These are phyloP conservation scores for Acanthosoma haemorrhoidale DNA, from an alignment of 2,888 invertebrate genomes.

Conservation along the genomic window DNA sequence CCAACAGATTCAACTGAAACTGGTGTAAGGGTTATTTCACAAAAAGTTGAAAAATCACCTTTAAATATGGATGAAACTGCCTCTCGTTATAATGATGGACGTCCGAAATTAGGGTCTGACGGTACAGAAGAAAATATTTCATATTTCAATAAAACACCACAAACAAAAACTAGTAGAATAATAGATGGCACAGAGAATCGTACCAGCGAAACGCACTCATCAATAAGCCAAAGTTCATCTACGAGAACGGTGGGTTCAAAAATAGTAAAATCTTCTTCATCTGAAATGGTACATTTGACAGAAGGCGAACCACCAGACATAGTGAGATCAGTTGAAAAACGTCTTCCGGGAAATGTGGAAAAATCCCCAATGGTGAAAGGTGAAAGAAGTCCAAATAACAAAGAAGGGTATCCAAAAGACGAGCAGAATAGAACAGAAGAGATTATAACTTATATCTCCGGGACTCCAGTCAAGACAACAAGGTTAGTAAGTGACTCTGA, in stretches of 20 bases:
- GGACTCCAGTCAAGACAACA: not conserved
- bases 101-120: not conserved
- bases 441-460: not conserved
- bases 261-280: slow-evolving; percentile 32
- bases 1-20: not conserved
- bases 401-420: not conserved
- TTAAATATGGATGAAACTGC: too few species aligned
- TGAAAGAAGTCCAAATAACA: not conserved
- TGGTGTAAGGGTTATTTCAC: not conserved
- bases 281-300: not conserved
- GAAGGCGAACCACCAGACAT: not conserved
- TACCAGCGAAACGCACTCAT: not conserved
- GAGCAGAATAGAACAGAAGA: not conserved
- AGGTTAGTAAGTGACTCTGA: not conserved
- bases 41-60: not conserved
- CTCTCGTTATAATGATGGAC: not conserved
- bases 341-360: not conserved
- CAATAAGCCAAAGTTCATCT: not conserved
- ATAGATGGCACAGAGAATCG: not conserved
- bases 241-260: slow-evolving; percentile 38
- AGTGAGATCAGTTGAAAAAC: not conserved
- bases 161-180: not conserved
- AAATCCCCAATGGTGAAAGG: not conserved
- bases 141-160: not conserved
- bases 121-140: not conserved